phyloP scores from a whole-genome alignment of 1,140 invertebrate species.

The Anastatus disparis region DNA sequence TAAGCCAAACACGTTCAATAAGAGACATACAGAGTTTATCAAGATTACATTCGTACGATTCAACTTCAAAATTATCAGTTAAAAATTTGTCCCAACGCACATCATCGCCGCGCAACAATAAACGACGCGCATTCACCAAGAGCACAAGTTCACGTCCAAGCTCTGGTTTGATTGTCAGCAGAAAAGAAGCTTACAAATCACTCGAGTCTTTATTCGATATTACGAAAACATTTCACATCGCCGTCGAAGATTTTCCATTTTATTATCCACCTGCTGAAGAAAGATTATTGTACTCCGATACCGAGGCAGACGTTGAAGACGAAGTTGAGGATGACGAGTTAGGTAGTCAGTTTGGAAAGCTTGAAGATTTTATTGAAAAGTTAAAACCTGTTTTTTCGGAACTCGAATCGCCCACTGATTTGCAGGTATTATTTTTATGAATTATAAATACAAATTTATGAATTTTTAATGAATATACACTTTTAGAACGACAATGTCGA shows the following conservation, averaged over 20 bases:
- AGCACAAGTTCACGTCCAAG: neutral
- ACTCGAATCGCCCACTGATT: neutral
- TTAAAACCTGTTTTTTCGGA: neutral
- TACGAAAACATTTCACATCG: constrained; percentile 47
- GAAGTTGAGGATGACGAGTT: constrained; percentile 7
- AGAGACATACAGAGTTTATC: neutral
- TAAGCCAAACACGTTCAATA: constrained; percentile 39
- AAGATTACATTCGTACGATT: constrained; percentile 7
- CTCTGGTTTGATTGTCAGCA: neutral
- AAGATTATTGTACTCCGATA: neutral
- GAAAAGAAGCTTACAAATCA: constrained; percentile 44
- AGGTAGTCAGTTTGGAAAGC: constrained; percentile 10
- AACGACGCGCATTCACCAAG: constrained; percentile 43
- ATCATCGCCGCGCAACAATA: no score
- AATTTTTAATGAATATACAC: no score
- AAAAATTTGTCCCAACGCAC: no score
- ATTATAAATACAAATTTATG: no score
- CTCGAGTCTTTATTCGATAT: constrained; percentile 55
- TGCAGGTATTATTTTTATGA: neutral
- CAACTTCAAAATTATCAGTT: no score
- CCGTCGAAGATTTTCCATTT: constrained; percentile 36
- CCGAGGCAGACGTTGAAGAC: no score
- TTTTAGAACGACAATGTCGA: neutral
- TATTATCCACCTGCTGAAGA: constrained; percentile 19
- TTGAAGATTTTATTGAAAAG: neutral